A percentile compares a stretch with the other conserved stretches of the same genome.
Evolutionary conservation across 2,888 invertebrate genomes (phyloP).

Genomic region (Luperina nickerlii): DNA sequence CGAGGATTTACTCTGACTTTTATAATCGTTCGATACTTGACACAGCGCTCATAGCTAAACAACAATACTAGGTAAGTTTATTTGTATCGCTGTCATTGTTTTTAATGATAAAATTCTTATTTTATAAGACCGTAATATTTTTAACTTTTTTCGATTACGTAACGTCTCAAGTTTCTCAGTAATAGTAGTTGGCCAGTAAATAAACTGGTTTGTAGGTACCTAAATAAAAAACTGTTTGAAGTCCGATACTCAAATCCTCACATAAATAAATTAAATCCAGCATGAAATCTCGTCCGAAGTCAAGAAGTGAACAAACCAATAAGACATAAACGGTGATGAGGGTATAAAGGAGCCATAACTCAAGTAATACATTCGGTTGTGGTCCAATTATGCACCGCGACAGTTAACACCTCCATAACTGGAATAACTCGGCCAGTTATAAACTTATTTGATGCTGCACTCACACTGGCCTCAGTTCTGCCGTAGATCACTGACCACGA

Average conservation of each 20-base stretch:
- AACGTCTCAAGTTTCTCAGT: not conserved
- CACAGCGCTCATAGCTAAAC: slow-evolving; percentile 5
- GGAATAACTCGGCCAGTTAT: slow-evolving; percentile 62
- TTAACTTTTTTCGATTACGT: not conserved
- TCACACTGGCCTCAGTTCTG: slow-evolving; percentile 14
- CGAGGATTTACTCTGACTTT: slow-evolving; percentile 53
- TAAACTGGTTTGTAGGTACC: not conserved
- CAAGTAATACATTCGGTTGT: slow-evolving; percentile 52
- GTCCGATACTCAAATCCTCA: not conserved
- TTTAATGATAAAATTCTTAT: not conserved
- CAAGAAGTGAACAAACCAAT: slow-evolving; percentile 48
- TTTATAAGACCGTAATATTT: not conserved
- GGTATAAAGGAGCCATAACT: slow-evolving; percentile 53
- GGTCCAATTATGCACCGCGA: slow-evolving; percentile 66
- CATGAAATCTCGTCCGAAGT: slow-evolving; percentile 31
- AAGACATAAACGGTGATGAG: slow-evolving; percentile 42
- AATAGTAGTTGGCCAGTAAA: not conserved
- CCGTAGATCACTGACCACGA: not conserved
- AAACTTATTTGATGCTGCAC: slow-evolving; percentile 19
- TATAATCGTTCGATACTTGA: slow-evolving; percentile 44
- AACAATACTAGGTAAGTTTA: slow-evolving; percentile 18
- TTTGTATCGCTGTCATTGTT: not conserved
- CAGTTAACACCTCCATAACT: slow-evolving; percentile 70
- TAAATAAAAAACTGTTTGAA: slow-evolving; percentile 2
- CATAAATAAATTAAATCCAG: slow-evolving; percentile 13